Evolutionary conservation across 1,140 invertebrate species (phyloP).

Genomic region (Carposina sasakii): DNA sequence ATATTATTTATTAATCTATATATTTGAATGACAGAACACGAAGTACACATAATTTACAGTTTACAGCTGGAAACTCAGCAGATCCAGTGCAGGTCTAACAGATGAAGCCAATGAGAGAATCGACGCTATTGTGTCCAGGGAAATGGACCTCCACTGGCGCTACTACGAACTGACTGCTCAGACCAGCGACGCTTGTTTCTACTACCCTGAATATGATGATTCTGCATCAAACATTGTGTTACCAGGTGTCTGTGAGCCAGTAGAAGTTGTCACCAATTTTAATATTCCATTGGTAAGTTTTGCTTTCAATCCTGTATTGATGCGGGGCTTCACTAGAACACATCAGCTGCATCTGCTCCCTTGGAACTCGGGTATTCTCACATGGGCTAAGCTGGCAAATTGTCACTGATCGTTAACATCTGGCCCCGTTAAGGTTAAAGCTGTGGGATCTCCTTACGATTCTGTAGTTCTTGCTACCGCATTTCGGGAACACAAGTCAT

Average conservation of each 20-base stretch:
- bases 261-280: conserved; percentile 43
- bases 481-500: no score
- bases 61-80: conserved; percentile 56
- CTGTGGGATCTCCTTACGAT: no score
- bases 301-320: conserved; percentile 2
- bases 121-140: conserved; percentile 29
- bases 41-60: conserved; percentile 27
- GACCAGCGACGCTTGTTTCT: conserved; percentile 44
- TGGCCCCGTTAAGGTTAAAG: no score
- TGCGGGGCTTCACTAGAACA: no score
- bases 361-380: no score
- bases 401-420: no score
- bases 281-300: conserved; percentile 35
- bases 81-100: conserved; percentile 34
- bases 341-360: no score
- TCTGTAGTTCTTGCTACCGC: no score
- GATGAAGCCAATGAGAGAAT: conserved; percentile 28
- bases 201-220: conserved; percentile 43
- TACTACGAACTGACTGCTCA: conserved; percentile 48
- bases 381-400: no score
- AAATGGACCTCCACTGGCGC: conserved; percentile 35
- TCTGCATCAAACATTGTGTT: conserved; percentile 30
- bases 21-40: neutral
- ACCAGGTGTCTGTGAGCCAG: conserved; percentile 42
- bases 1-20: no score